Evolutionary conservation across 2,797 vertebrate genomes (phyloP), one percentile per base, ranked within the genome.

Genomic region (Hyperoplus lanceolatus): DNA sequence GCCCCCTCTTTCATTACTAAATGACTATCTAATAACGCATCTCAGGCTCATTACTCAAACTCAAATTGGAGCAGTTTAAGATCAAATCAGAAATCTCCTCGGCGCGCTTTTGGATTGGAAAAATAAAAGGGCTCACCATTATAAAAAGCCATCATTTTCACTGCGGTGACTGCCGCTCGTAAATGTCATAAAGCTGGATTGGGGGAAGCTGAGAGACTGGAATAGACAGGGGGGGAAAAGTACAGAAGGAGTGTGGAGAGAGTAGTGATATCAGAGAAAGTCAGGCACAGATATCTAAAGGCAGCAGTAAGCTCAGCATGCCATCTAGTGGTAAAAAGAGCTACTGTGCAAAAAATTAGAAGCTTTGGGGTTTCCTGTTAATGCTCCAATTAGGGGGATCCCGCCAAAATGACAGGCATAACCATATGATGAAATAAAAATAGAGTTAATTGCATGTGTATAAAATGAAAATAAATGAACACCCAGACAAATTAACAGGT

Each of bases 301-400:
- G 53, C 46, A 86, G 81, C 5, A 36, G n/a, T 90, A 87, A 94
- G 80, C 83, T 89, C 85, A 75, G 73, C 79, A 62, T 77, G 89
- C 92, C 94, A 93, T 94, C 95, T 95, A 92, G 92, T 94, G 95
- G 88, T 51, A 4, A 21, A 5, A 58, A 15, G 49, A 9, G 50
- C 53, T 67, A 79, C 8, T 38, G 18, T n/a, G 3, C 9, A 48
- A 54, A 21, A 21, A 67, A 18, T 21, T 3, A 62, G 21, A 70
- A 1, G 14, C 14, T 38, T 21, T 5, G 1, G 14, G 57, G 53
- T 16, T 49, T 36, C 3, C 9, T 45, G 9, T 21, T 13, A 4
- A 21, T 56, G 49, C 29, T 38, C 38, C 4, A 58, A 71, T 39
- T 12, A 39, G 6, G 45, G 21, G n/a, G 66, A 73, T 63, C 51